A percentile compares a stretch with the other conserved stretches of the same genome.
These are phyloP conservation scores for Drosophila ambigua DNA, from an alignment of 1,140 invertebrate genomes.

Conservation along the genomic window DNA sequence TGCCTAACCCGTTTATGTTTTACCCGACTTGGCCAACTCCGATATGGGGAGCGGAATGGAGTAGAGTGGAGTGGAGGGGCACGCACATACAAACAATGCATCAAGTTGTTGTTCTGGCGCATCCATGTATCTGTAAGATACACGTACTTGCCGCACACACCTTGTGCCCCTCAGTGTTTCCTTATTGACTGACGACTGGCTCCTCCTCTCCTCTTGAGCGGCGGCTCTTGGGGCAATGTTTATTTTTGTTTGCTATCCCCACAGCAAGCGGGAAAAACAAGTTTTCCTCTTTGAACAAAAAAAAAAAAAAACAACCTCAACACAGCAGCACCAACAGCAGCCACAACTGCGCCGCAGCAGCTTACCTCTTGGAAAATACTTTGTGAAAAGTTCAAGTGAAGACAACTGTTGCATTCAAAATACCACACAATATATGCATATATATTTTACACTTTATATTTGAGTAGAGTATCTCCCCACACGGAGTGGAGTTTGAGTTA, in stretches of 20 bases:
- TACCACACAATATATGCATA: conserved; percentile 30
- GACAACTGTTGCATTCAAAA: conserved; percentile 57
- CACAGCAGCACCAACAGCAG: conserved; percentile 20
- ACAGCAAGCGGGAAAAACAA: conserved; percentile 75
- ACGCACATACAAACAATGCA: conserved; percentile 70
- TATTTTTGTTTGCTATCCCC: conserved; percentile 72
- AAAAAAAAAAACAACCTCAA: conserved; percentile 40
- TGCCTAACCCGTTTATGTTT: conserved; percentile 74
- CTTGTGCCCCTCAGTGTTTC: conserved; percentile 50
- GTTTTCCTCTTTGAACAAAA: conserved; percentile 60
- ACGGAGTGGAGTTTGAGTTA: background rate
- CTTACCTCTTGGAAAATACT: conserved; percentile 48
- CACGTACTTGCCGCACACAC: conserved; percentile 63
- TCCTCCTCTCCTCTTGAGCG: conserved; percentile 10
- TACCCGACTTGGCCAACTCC: conserved; percentile 69
- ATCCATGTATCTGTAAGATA: conserved; percentile 73
- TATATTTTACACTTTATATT: conserved; percentile 45
- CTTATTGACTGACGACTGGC: conserved; percentile 53
- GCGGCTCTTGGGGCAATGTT: conserved; percentile 64
- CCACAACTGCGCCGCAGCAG: conserved; percentile 56
- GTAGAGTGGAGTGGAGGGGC: conserved; percentile 14
- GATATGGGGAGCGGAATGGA: conserved; percentile 22
- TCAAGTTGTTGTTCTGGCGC: conserved; percentile 55
- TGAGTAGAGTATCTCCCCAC: conserved; percentile 2
- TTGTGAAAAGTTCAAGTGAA: conserved; percentile 63